A percentile compares a stretch with the other conserved stretches of the same genome.
Evolutionary conservation across 2,888 invertebrate species (phyloP).

Genomic region (Syrista parreyssii): DNA sequence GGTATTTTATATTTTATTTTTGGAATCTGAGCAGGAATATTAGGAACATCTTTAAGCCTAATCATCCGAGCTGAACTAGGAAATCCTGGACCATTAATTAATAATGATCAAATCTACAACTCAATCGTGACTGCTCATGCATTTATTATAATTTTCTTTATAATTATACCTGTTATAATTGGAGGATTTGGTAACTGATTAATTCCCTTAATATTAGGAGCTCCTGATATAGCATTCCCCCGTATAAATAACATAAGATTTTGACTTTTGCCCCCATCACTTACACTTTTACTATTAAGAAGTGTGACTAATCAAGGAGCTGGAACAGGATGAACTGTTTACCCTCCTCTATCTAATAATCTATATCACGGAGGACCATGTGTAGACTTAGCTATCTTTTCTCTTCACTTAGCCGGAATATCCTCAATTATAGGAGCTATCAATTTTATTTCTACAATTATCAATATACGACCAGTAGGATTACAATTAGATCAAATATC

Average conservation of each 20-base stretch:
- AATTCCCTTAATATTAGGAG: constrained; percentile 80
- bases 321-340: constrained; percentile 84
- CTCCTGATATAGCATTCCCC: constrained; percentile 85
- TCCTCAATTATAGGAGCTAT: constrained; percentile 81
- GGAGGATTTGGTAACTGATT: constrained; percentile 89
- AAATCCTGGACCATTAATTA: constrained; percentile 75
- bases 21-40: constrained; percentile 75
- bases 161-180: constrained; percentile 80
- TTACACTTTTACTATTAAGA: constrained; percentile 74
- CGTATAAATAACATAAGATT: constrained; percentile 89
- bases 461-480: constrained; percentile 75
- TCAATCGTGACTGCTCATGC: constrained; percentile 83
- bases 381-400: constrained; percentile 83
- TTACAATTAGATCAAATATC: constrained; percentile 75
- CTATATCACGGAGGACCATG: constrained; percentile 76
- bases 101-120: constrained; percentile 83
- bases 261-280: constrained; percentile 78
- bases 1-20: constrained; percentile 76
- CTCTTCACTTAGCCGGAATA: constrained; percentile 79
- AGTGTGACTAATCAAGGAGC: constrained; percentile 76
- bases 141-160: constrained; percentile 86
- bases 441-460: constrained; percentile 83
- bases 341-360: constrained; percentile 76
- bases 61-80: constrained; percentile 81
- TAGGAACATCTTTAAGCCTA: constrained; percentile 77